Evolutionary conservation across 2,113 vertebrate genomes (phyloP).

Genomic region (Zosterops japonicus): DNA sequence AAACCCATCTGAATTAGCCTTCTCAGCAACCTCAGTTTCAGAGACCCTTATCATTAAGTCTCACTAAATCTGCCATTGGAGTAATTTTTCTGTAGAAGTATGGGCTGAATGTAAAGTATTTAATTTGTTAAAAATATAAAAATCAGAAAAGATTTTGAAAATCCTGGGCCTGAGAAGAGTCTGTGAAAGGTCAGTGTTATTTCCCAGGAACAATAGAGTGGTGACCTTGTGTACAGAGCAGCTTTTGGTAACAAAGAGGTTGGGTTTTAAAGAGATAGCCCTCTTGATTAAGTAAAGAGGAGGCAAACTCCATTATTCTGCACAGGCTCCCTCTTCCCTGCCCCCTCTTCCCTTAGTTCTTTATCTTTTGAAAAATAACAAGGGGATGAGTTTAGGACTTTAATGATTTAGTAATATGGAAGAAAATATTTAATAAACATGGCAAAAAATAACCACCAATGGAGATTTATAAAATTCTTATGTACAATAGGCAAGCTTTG

Average conservation of each 20-base stretch:
- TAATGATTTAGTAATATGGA: not conserved
- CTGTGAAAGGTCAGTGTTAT: not conserved
- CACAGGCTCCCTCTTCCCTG: not conserved
- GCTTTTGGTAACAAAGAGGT: not conserved
- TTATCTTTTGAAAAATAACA: not conserved
- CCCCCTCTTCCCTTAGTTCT: fast-evolving
- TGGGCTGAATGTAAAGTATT: not conserved
- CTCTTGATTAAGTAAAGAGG: not conserved
- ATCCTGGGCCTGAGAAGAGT: not conserved
- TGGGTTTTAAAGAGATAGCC: not conserved
- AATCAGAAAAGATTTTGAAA: not conserved
- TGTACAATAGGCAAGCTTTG: not conserved
- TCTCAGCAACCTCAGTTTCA: not conserved
- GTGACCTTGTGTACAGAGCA: not conserved
- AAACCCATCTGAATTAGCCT: not conserved
- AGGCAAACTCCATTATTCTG: not conserved
- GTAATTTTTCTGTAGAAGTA: not conserved
- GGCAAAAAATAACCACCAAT: not conserved
- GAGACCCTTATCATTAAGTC: not conserved
- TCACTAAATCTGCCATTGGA: not conserved
- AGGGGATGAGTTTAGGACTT: not conserved
- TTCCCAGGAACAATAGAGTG: not conserved
- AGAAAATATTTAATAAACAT: not conserved
- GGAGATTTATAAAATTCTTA: not conserved
- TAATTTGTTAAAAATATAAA: not conserved